phyloP scores from a whole-genome alignment of 2,113 vertebrate genomes.

The Thryonomys swinderianus region DNA sequence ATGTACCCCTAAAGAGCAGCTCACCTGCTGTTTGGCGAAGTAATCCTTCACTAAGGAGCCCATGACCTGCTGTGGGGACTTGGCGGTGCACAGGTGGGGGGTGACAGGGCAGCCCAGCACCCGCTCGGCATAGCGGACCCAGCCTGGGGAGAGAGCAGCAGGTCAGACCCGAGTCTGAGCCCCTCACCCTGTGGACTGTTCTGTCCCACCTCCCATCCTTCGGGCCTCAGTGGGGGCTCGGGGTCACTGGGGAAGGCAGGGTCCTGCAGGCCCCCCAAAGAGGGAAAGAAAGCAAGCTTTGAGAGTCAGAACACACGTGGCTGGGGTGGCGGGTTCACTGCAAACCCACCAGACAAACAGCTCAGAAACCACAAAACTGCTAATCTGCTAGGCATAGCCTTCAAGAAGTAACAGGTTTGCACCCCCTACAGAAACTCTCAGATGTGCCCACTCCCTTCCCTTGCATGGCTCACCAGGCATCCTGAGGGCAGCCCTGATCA shows the following conservation, averaged over 20 bases:
- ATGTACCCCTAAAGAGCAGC: neutral
- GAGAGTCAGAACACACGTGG: rapidly evolving
- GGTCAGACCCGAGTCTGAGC: neutral
- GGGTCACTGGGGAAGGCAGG: too few species aligned
- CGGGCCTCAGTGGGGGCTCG: neutral
- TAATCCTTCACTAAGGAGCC: conserved; percentile 96
- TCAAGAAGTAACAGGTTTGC: neutral
- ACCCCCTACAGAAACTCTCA: neutral
- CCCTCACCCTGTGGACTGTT: rapidly evolving
- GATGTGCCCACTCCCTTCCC: too few species aligned
- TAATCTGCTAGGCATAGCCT: neutral
- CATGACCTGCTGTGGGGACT: conserved; percentile 98
- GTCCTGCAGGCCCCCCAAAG: neutral
- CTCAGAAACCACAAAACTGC: too few species aligned
- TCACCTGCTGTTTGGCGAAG: conserved; percentile 95
- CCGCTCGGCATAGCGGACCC: conserved; percentile 96
- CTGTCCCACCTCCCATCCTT: neutral
- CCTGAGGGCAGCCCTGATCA: too few species aligned
- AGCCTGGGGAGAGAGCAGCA: conserved; percentile 85
- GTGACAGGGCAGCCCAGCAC: conserved; percentile 94
- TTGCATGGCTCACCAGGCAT: too few species aligned
- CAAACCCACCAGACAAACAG: neutral
- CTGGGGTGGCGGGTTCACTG: rapidly evolving
- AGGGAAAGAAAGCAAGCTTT: too few species aligned
- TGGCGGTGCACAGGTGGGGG: conserved; percentile 95